Base-by-base conservation (phyloP, 1,140 invertebrate genomes). In the Nephila pilipes region DNA sequence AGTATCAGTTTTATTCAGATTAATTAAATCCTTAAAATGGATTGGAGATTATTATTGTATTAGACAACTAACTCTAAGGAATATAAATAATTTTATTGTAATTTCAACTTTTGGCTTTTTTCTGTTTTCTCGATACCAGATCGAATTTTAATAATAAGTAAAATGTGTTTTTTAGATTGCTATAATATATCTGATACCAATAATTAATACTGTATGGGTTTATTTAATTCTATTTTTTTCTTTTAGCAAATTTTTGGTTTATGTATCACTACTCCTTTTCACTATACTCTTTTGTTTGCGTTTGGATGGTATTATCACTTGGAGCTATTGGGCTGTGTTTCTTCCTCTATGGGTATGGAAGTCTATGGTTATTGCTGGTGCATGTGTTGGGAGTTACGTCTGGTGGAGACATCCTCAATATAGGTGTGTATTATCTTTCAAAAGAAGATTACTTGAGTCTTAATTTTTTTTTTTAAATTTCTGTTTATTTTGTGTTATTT, bases 301-400 rank as follows among this genome's bases (percentile, higher is more conserved):
- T 94, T 96, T 99, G 87, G 99, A 99, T 96, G 97, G 97, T 91
- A 97, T 97, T 83, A 97, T 98, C 87, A 96, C 97, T 95, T 99
- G 98, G 98, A 99, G 98, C 93, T 99, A 98, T 95, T 99, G 98
- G 98, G 97, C 97, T 10, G 97, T 99, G 36, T 99, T 99, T 95
- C 97, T 97, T 55, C 99, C 99, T 81, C 97, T 99, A 95, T 99
- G 98, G 98, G 97, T 99, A 94, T 99, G 99, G 99, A 99, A 99
- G 95, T 96, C 97, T 93, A 97, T 99, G 95, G 98, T 99, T 25
- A 97, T 99, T 63, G 95, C 97, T 83, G 99, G 99, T 93, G 98
- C 98, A 69, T 96, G 97, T 87, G 96, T 99, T 60, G 99, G 98
- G 54, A 98, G 98, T 94, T 98, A 98, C 95, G 97, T 99, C 6